A percentile compares a stretch with the other conserved stretches of the same genome.
Evolutionary conservation across 2,797 vertebrate species (phyloP).

Genomic region (Trachops cirrhosus): DNA sequence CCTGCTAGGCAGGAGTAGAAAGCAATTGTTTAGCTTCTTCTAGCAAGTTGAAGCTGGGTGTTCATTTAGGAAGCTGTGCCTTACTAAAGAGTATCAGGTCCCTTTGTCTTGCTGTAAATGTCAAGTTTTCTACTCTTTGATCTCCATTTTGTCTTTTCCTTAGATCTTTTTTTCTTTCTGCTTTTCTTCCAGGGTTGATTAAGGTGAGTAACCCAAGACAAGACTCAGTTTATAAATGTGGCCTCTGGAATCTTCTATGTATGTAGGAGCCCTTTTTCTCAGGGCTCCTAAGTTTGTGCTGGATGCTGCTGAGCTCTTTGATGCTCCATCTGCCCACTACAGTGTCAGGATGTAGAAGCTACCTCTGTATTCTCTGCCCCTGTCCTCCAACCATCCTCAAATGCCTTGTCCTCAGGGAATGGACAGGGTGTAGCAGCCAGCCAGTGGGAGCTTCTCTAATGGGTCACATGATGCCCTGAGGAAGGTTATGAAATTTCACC

Average conservation of each 20-base stretch:
- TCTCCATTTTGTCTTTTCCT: not conserved
- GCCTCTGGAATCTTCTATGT: not conserved
- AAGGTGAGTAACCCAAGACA: not conserved
- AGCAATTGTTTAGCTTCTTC: not conserved
- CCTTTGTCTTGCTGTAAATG: not conserved
- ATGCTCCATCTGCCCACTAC: not conserved
- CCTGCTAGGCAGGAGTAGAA: rapidly evolving
- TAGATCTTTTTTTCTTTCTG: not conserved
- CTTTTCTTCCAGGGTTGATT: not conserved
- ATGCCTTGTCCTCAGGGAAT: not conserved
- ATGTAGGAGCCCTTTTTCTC: not conserved
- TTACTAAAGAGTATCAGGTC: too few species aligned
- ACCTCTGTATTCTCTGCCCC: too few species aligned
- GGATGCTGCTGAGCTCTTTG: not conserved
- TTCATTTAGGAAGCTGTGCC: not conserved
- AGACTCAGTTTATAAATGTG: not conserved
- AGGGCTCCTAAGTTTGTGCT: not conserved
- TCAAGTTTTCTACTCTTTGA: not conserved
- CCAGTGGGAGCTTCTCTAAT: not conserved
- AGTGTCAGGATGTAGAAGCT: not conserved
- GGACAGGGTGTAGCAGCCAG: rapidly evolving
- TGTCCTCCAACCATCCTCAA: not conserved
- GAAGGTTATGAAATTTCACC: not conserved
- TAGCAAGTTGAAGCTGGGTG: not conserved
- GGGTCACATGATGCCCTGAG: not conserved